These are phyloP conservation scores for Hipposideros larvatus DNA, from an alignment of 2,797 vertebrate genomes.

Conservation along the genomic window DNA sequence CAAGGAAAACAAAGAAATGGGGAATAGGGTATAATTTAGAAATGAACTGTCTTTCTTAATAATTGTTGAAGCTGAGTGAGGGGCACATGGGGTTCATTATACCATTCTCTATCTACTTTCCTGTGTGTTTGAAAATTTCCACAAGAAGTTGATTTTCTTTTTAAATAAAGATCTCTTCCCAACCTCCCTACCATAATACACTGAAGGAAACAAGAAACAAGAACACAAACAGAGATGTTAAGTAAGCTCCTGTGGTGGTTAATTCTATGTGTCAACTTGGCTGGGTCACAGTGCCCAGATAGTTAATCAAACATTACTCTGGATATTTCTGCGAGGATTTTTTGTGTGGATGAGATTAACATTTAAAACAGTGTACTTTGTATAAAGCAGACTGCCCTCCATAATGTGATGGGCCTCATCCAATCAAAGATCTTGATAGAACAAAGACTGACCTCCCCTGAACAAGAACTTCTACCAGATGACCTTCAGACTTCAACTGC, in stretches of 20 bases:
- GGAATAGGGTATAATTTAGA: conserved; percentile 65
- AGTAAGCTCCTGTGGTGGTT: neutral
- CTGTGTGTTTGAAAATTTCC: neutral
- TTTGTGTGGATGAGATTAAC: conserved; percentile 26
- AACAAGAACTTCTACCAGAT: neutral
- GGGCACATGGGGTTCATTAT: neutral
- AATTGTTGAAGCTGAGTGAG: neutral
- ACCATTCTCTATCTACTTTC: conserved; percentile 30
- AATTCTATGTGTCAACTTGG: neutral
- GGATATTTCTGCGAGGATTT: neutral
- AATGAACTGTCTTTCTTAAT: conserved; percentile 55
- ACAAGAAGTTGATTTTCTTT: neutral
- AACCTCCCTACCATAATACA: neutral
- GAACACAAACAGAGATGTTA: conserved; percentile 11
- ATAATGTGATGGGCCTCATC: neutral
- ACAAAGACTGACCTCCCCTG: neutral
- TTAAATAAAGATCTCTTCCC: neutral
- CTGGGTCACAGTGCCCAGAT: neutral
- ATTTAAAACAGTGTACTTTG: neutral
- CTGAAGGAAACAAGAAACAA: conserved; percentile 48
- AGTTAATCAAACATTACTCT: neutral
- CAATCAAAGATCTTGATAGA: neutral
- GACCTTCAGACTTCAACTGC: neutral
- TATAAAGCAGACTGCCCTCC: neutral
- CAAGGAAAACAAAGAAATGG: conserved; percentile 27